Evolutionary conservation across 2,888 invertebrate species (phyloP), one percentile per base, ranked within the genome.

Genomic region (Agrotis clavis): DNA sequence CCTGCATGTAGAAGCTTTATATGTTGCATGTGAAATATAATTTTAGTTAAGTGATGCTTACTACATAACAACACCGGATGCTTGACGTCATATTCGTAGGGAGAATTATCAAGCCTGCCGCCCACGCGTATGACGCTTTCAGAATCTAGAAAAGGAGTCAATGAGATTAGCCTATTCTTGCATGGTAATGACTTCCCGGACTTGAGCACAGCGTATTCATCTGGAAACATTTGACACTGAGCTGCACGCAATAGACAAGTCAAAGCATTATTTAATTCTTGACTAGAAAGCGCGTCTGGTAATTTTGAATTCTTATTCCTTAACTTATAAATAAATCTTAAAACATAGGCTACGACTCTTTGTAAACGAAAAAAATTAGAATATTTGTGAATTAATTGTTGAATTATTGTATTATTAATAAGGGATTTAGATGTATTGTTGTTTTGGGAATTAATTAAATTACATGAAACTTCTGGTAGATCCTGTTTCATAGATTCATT

Each of bases 101-200:
- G 35, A 35, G 35, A 35, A 35, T 35, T 35, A 35, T 35, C 35
- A 35, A 35, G 35, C 35, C 35, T 35, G 7, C 35, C 35, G 35
- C 35, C 7, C 9, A 35, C 83, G 13, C 86, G 69, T 30, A 85
- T 71, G n/a, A 83, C 30, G 14, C 63, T 56, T 16, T 81, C 71
- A 7, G 56, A 14, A 54, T 83, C 78, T 56, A 84, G 7, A 70
- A 83, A 82, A 6, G 83, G 86, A 61, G 50, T 47, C 25, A 74
- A n/a, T 13, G 66, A 64, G 16, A 57, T 35, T n/a, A 69, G 21
- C 14, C 66, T 57, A 53, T 35, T 74, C 16, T 45, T 57, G 13
- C 50, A 66, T 21, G 61, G n/a, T 35, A 71, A 21, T 16, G 16
- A 19, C n/a, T 66, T 56, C 6, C 18, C 35, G 4, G 50, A 9